Evolutionary conservation across 2,797 vertebrate species (phyloP).

Genomic region (Pseudochirops cupreus): DNA sequence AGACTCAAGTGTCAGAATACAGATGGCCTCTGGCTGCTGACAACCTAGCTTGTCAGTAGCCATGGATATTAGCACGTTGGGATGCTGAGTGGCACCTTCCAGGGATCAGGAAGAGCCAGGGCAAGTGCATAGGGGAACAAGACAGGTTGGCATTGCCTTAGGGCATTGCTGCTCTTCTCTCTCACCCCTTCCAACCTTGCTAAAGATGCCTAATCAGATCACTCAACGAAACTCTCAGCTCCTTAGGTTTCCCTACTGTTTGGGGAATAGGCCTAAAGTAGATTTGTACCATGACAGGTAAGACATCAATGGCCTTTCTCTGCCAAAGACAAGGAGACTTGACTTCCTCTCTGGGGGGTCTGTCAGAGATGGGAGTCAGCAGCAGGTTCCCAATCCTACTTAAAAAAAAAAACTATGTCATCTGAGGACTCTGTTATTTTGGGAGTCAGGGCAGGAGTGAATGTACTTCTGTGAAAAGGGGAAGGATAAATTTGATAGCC

Average conservation of each 20-base stretch:
- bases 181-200: background rate
- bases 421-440: too few relatives aligned
- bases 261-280: background rate
- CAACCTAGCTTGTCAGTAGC: constrained; percentile 42
- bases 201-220: background rate
- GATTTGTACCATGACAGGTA: background rate
- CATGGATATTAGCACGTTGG: constrained; percentile 25
- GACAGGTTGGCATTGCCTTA: background rate
- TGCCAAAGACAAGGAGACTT: background rate
- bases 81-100: background rate
- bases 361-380: background rate
- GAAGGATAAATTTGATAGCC: background rate
- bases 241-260: background rate
- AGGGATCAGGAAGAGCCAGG: background rate
- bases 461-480: background rate
- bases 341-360: background rate
- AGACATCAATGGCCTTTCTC: background rate
- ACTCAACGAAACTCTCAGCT: background rate
- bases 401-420: background rate
- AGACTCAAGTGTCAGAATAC: constrained; percentile 52
- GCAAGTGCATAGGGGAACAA: background rate
- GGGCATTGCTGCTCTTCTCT: background rate
- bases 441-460: background rate
- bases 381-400: background rate
- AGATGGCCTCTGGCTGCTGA: constrained; percentile 61